Evolutionary conservation across 2,888 invertebrate species (phyloP), one percentile per base, ranked within the genome.

Genomic region (Chamaedrilus cognettii): DNA sequence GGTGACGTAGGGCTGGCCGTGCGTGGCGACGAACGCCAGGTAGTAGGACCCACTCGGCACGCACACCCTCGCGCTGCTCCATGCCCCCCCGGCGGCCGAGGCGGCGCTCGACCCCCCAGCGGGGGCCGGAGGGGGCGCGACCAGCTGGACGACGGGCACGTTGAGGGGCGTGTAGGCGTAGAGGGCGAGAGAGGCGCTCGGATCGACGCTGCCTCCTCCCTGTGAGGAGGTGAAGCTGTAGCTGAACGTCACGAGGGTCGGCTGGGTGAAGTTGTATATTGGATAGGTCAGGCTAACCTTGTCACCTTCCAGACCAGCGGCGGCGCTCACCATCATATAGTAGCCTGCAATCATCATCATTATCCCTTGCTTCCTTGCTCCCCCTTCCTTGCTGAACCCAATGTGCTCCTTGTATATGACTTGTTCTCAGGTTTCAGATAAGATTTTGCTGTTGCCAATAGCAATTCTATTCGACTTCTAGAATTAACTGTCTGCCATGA

Each of bases 261-360:
- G 26, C 11, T 7, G 15, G 11, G 19, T 19, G 19, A 52, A 52
- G 7, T 11, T 19, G 7, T 23, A 7, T 7, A 23, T 7, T 7
- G 55, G 55, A 15, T 11, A 52, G 7, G 26, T 52, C 19, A 52
- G 55, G 5, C 19, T 7, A 26, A 52, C 55, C 26, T 23, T 52
- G 28, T 52, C 55, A 7, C 55, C 55, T 52, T 19, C 5, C 55
- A 23, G 55, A 19, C 55, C 55, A 19, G 19, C 26, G 5, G 26
- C 26, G 11, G 55, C 19, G 55, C 28, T 52, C 28, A 52, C 55
- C 55, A 52, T 52, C 28, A 52, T 52, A 26, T 52, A 52, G 55
- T 52, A 26, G 7, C 55, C 55, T 52, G 42, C 11, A 19, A 42
- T n/a, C n/a, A n/a, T n/a, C n/a, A n/a, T n/a, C n/a, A n/a, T n/a